A percentile compares a stretch with the other conserved stretches of the same genome.
Evolutionary conservation across 2,113 vertebrate genomes (phyloP).

Genomic region (Peromyscus polionotus): DNA sequence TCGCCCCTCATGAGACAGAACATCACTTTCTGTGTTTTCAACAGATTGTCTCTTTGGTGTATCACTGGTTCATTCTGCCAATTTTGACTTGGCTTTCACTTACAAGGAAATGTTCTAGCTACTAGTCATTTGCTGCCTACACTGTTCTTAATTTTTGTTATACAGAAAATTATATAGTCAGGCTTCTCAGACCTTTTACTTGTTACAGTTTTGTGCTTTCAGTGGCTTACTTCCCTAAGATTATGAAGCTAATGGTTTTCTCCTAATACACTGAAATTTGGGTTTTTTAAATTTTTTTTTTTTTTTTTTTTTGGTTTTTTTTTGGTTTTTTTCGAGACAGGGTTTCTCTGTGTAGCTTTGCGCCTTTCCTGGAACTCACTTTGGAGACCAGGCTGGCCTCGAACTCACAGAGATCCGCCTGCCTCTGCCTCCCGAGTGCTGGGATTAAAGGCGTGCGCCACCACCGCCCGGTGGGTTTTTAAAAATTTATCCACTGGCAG

Average conservation of each 20-base stretch:
- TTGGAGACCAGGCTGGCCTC: too few relatives aligned
- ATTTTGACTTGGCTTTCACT: slow-evolving; percentile 10
- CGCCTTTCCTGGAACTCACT: too few relatives aligned
- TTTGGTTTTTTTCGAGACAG: too few relatives aligned
- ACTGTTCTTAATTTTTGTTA: background rate
- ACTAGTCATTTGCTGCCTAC: background rate
- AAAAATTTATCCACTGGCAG: background rate
- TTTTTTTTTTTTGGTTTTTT: too few relatives aligned
- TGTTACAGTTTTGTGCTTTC: background rate
- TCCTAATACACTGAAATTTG: background rate
- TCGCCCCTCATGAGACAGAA: background rate
- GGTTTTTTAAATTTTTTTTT: too few relatives aligned
- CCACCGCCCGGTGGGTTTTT: too few relatives aligned
- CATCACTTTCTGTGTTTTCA: background rate
- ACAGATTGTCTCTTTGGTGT: background rate
- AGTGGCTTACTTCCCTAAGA: background rate
- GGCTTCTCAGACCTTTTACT: background rate
- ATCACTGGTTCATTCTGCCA: background rate
- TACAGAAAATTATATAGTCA: background rate
- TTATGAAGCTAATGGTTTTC: background rate
- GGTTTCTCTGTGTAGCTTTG: too few relatives aligned
- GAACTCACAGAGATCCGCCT: too few relatives aligned
- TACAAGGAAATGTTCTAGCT: background rate
- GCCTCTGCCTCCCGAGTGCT: too few relatives aligned
- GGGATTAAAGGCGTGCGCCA: too few relatives aligned